phyloP scores from a whole-genome alignment of 2,888 invertebrate genomes.

The Bhutanitis thaidina region DNA sequence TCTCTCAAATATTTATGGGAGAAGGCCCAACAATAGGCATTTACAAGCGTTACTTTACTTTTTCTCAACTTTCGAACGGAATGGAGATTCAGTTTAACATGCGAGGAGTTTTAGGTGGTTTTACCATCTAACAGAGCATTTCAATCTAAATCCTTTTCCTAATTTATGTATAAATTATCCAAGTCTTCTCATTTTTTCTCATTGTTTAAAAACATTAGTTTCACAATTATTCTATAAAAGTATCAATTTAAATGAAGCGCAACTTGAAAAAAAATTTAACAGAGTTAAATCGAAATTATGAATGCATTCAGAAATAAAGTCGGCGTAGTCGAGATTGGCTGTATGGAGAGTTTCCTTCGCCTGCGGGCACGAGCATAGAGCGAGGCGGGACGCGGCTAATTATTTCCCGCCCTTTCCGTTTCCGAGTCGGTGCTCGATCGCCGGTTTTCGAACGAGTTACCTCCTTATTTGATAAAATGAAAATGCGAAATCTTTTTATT shows the following conservation, averaged over 20 bases:
- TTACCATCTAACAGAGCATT: no score
- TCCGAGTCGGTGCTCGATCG: slow-evolving; percentile 31
- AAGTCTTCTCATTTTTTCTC: no score
- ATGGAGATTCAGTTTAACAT: no score
- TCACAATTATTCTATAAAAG: neutral
- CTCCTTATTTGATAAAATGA: slow-evolving; percentile 14
- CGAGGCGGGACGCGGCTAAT: slow-evolving; percentile 53
- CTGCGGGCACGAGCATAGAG: slow-evolving; percentile 35
- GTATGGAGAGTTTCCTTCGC: slow-evolving; percentile 53
- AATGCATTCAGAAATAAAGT: slow-evolving; percentile 21
- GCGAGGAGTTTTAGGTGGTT: no score
- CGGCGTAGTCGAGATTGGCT: slow-evolving; percentile 30
- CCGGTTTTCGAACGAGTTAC: slow-evolving; percentile 22
- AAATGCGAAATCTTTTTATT: slow-evolving; percentile 13
- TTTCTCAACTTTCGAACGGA: no score
- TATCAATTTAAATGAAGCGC: slow-evolving; percentile 16
- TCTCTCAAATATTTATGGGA: no score
- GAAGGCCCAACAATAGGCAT: no score
- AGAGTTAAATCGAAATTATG: slow-evolving; percentile 16
- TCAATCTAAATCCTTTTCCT: no score
- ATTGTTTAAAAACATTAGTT: neutral
- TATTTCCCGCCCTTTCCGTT: slow-evolving; percentile 71
- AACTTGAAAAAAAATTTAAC: slow-evolving; percentile 8
- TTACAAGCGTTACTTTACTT: no score
- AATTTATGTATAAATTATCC: no score